Conservation (phyloP, 1,140 invertebrate genomes). For the Drosophila bocqueti region DNA sequence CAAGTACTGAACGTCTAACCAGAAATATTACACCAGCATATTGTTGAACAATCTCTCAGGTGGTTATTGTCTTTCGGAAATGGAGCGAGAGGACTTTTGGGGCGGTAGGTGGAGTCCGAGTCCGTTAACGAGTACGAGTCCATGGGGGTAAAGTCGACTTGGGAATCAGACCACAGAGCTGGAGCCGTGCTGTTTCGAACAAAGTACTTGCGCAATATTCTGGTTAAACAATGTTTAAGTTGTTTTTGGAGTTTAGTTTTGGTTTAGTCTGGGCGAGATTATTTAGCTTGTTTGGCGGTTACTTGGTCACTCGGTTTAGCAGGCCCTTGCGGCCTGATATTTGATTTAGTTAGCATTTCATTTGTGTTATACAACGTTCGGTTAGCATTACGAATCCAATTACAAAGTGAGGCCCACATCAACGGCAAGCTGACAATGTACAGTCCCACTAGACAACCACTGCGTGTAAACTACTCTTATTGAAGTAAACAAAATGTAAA, state of each 20-base stretch:
- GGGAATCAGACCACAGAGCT: constrained; percentile 48
- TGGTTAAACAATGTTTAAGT: constrained; percentile 78
- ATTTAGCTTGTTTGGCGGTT: constrained; percentile 66
- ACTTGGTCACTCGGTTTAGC: constrained; percentile 55
- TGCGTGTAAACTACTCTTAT: constrained; percentile 85
- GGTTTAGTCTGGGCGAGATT: constrained; percentile 71
- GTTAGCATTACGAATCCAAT: constrained; percentile 83
- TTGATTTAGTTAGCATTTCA: constrained; percentile 53
- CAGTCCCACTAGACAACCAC: constrained; percentile 86
- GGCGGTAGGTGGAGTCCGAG: not conserved
- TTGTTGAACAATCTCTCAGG: constrained; percentile 81
- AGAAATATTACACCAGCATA: constrained; percentile 85
- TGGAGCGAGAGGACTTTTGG: constrained; percentile 41
- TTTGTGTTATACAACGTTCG: constrained; percentile 68
- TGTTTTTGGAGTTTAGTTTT: constrained; percentile 71
- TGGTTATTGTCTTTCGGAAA: constrained; percentile 78
- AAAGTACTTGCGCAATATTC: constrained; percentile 85
- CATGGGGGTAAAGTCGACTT: not conserved
- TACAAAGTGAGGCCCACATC: constrained; percentile 87
- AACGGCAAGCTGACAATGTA: constrained; percentile 88
- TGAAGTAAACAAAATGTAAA: constrained; percentile 82
- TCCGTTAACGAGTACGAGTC: not conserved
- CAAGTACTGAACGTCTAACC: constrained; percentile 85
- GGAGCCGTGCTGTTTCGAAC: constrained; percentile 63
- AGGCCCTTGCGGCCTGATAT: constrained; percentile 44